Conservation (phyloP, 2,797 vertebrate species). For the Halcyon chelicuti region DNA sequence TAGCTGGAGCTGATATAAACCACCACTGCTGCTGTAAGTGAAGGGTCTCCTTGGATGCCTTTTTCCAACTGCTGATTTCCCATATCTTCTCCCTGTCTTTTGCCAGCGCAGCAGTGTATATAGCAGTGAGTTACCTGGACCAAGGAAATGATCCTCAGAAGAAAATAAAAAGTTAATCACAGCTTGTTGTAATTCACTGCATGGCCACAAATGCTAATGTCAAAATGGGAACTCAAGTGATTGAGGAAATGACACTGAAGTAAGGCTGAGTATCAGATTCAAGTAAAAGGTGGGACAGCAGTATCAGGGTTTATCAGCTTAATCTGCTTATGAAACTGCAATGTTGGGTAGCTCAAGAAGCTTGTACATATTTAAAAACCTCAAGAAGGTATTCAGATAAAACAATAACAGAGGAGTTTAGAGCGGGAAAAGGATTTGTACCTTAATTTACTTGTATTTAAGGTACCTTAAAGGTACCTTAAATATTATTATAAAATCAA, state of each 20-base stretch:
- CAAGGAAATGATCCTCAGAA: background rate
- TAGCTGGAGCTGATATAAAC: background rate
- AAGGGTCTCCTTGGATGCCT: background rate
- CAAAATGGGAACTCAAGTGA: background rate
- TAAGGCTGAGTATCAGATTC: background rate
- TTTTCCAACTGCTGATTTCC: background rate
- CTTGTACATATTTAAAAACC: background rate
- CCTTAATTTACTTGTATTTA: too few relatives aligned
- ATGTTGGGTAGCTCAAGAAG: background rate
- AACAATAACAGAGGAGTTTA: background rate
- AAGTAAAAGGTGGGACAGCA: background rate
- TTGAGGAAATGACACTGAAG: rapidly evolving
- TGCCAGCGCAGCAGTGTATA: background rate
- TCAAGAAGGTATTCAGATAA: background rate
- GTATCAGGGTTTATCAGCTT: background rate
- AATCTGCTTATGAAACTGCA: background rate
- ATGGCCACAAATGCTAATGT: background rate
- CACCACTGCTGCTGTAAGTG: background rate
- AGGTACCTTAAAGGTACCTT: too few relatives aligned
- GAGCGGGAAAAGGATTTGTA: background rate
- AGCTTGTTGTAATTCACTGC: background rate
- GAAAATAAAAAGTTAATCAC: background rate
- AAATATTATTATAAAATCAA: background rate
- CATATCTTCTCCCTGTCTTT: background rate
- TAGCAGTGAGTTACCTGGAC: background rate